Base-by-base conservation (phyloP, 2,888 invertebrate genomes). In the Onthophagus sagittarius region DNA sequence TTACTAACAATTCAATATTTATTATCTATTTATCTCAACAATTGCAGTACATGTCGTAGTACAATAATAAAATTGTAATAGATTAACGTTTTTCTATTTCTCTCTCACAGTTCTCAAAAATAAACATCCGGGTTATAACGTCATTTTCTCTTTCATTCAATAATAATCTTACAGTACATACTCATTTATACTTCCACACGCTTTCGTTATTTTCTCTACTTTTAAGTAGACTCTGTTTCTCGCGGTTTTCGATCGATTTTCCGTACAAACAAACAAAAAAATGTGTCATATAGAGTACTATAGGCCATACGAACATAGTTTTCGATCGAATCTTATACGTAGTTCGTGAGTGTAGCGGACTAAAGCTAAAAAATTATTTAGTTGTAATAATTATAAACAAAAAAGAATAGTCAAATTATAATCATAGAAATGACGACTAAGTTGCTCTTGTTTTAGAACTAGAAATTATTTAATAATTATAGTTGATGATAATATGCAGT, bases 1-100 rank as follows among this genome's bases (percentile, higher is more conserved):
- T 72, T 72, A 31, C 67, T 76, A 77, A 77, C 77, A 77, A 77
- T 75, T 74, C 75, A 67, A 77, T 74, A 77, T 77, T 77, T 77
- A 77, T 76, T 75, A 75, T 76, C 77, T 77, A 77, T 76, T 77
- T 77, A 77, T 31, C 74, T 76, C 77, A 75, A 75, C 74, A 75
- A 75, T 72, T 74, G 72, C 74, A 74, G 74, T 74, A 74, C 74
- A 74, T 64, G 64, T 75, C 71, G 71, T 75, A 75, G 74, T 75
- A 75, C 74, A 75, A 75, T 75, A 75, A 75, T 67, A 67, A 67
- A 67, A 67, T 67, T 31, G 23, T 32, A 31, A 31, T 67, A 67
- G 23, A 67, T 67, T 32, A 67, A 67, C 67, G 32, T 72, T 71
- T 74, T 72, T 72, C 71, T 74, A 70, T 72, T 70, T 72, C 71